Evolutionary conservation across 2,797 vertebrate genomes (phyloP).

Genomic region (Otolemur crassicaudatus): DNA sequence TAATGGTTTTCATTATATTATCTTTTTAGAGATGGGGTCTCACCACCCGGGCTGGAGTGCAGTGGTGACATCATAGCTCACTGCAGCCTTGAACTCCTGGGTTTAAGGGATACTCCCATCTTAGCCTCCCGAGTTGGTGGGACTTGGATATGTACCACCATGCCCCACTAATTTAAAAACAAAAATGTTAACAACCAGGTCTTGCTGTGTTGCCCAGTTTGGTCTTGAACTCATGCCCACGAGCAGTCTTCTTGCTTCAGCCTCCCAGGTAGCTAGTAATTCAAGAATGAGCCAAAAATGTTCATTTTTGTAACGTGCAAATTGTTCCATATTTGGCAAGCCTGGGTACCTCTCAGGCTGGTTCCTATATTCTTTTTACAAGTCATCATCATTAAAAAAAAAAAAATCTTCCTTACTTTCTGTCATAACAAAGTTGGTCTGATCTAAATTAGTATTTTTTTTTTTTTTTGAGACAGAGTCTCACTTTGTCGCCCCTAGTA

Average conservation of each 20-base stretch:
- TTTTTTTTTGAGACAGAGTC: too few species aligned
- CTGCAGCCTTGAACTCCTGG: background rate
- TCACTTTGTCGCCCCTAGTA: too few species aligned
- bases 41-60: background rate
- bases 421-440: background rate
- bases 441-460: too few species aligned
- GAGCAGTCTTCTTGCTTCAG: background rate
- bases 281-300: background rate
- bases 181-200: background rate
- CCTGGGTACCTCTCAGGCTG: background rate
- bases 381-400: background rate
- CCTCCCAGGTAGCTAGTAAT: background rate
- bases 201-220: background rate
- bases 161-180: background rate
- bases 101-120: background rate
- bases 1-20: constrained; percentile 19
- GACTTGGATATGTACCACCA: background rate
- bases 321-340: constrained; percentile 21
- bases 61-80: background rate
- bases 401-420: background rate
- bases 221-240: background rate
- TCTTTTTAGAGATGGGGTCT: background rate
- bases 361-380: background rate
- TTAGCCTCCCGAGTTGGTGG: background rate
- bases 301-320: constrained; percentile 4